These are phyloP conservation scores for Scaptomyza graminum DNA, from an alignment of 1,140 invertebrate genomes.

Conservation along the genomic window DNA sequence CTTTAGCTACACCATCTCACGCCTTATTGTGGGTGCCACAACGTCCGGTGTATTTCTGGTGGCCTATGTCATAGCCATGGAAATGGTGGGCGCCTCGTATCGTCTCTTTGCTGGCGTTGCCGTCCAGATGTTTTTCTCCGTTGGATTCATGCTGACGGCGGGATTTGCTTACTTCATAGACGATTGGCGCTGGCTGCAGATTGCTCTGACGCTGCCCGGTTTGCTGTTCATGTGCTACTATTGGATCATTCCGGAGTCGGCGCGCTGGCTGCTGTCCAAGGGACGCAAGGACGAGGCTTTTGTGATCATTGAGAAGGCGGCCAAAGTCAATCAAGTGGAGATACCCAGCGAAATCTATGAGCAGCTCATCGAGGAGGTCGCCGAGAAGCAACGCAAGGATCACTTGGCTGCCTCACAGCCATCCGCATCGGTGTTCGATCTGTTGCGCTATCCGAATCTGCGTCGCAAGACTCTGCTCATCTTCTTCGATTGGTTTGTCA, in stretches of 20 bases:
- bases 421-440: slow-evolving; percentile 86
- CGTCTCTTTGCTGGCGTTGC: slow-evolving; percentile 90
- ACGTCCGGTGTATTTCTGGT: slow-evolving; percentile 91
- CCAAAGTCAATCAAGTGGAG: slow-evolving; percentile 87
- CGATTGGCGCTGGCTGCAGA: slow-evolving; percentile 90
- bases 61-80: slow-evolving; percentile 92
- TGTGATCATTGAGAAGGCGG: slow-evolving; percentile 88
- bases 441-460: slow-evolving; percentile 89
- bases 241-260: slow-evolving; percentile 94
- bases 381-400: slow-evolving; percentile 64
- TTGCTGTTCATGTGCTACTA: slow-evolving; percentile 90
- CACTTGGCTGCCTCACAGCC: slow-evolving; percentile 63
- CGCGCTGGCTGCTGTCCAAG: slow-evolving; percentile 91
- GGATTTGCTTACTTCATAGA: slow-evolving; percentile 89
- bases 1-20: slow-evolving; percentile 88
- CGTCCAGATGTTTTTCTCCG: slow-evolving; percentile 91
- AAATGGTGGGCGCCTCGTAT: slow-evolving; percentile 92
- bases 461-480: slow-evolving; percentile 89
- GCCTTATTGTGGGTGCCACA: slow-evolving; percentile 89
- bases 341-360: slow-evolving; percentile 86
- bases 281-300: slow-evolving; percentile 89
- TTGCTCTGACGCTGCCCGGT: slow-evolving; percentile 89
- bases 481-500: slow-evolving; percentile 93
- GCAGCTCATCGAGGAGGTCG: slow-evolving; percentile 85
- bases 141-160: slow-evolving; percentile 90